Evolutionary conservation across 2,888 invertebrate genomes (phyloP), one percentile per base, ranked within the genome.

Genomic region (Pterobdella sp.): DNA sequence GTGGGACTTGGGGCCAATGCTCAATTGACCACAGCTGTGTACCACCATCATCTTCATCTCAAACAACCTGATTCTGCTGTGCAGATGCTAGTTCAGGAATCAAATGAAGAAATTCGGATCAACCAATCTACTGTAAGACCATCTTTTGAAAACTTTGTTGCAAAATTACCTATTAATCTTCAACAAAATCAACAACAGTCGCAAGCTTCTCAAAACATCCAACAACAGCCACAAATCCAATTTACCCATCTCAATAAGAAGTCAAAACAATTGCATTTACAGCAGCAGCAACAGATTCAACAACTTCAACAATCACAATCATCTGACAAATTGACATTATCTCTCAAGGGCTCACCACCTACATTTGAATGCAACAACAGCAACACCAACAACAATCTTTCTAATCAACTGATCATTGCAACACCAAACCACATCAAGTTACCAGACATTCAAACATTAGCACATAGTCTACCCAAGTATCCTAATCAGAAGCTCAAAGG

Each of bases 391-490:
- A 29, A 32, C 63, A 22, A 35, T 29, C 35, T 42, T 34, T 70
- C 56, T 42, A 49, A 56, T 52, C 32, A 64, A n/a, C 37, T 42
- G 67, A 1, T 22, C 29, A 26, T 26, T 22, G 69, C 64, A 29
- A 42, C 52, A 22, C 74, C 72, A 34, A 75, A 75, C 67, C 75
- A 75, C 66, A 68, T 75, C 66, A 74, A 72, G 70, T 72, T 75
- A 36, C 75, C 75, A 26, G 75, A 75, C 71, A 75, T 75, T 36
- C 75, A 75, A 63, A 75, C 75, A 4, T 52, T 76, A 3, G 72
- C 76, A 2, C 66, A 72, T 67, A 74, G 74, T 42, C 72, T 76
- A 66, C 73, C 76, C 0, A 72, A 74, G 60, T 52, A 71, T 29
- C 74, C 73, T 14, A 68, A 64, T 26, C 73, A 73, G 34, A 71